A percentile compares a stretch with the other conserved stretches of the same genome.
Evolutionary conservation across 1,140 invertebrate species (phyloP).

Genomic region (Ceratina australensis): DNA sequence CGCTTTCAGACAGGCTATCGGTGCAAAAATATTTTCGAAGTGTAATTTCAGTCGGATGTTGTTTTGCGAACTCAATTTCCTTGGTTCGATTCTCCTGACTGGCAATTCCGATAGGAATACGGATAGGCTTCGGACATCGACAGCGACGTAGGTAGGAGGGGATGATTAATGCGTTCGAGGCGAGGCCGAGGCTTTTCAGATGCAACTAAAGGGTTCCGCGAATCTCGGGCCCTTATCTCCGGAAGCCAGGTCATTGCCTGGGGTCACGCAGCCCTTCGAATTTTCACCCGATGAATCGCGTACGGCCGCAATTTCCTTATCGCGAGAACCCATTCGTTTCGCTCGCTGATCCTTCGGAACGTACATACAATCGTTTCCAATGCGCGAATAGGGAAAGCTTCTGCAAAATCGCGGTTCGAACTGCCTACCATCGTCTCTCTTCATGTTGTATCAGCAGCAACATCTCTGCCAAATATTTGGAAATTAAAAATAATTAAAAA

Average conservation of each 20-base stretch:
- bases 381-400: too few species aligned
- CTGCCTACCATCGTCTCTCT: too few species aligned
- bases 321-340: not conserved
- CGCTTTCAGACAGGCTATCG: not conserved
- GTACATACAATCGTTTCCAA: too few species aligned
- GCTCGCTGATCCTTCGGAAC: too few species aligned
- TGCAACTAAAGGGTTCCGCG: not conserved
- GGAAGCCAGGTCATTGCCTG: slow-evolving; percentile 18
- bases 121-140: too few species aligned
- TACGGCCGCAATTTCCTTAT: not conserved
- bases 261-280: slow-evolving; percentile 1
- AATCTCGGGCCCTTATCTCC: not conserved
- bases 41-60: not conserved
- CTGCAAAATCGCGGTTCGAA: too few species aligned
- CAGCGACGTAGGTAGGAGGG: too few species aligned
- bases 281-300: not conserved
- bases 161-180: slow-evolving; percentile 15
- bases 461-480: too few species aligned
- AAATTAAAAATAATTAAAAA: too few species aligned
- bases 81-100: not conserved
- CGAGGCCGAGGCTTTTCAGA: not conserved
- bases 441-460: too few species aligned
- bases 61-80: slow-evolving; percentile 9
- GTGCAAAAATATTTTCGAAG: not conserved
- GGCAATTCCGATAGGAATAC: not conserved